These are phyloP conservation scores for Dermatemys mawii DNA, from an alignment of 2,113 vertebrate species.

Conservation along the genomic window DNA sequence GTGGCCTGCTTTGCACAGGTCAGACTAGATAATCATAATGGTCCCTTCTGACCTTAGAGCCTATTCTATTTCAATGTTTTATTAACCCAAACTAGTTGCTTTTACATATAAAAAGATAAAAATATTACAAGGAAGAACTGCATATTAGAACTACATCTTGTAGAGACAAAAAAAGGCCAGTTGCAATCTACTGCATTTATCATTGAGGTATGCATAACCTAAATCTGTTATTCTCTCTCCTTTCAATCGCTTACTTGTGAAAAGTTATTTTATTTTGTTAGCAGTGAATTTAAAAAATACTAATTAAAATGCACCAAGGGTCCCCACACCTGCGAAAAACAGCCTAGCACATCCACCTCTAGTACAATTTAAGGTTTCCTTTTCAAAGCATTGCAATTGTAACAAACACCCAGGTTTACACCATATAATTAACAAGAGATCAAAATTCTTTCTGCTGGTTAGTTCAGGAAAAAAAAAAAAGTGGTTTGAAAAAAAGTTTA, in stretches of 20 bases:
- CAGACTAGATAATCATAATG: too few species aligned
- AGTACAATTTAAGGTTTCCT: not conserved
- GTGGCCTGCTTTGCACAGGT: too few species aligned
- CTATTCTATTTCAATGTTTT: not conserved
- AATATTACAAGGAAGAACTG: not conserved
- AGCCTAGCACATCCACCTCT: fast-evolving
- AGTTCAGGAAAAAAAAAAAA: not conserved
- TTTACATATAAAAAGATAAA: not conserved
- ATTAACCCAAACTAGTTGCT: not conserved
- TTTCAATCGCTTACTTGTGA: not conserved
- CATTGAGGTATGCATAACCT: not conserved
- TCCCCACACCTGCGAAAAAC: not conserved
- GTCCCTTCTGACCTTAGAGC: too few species aligned
- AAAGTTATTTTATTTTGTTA: not conserved
- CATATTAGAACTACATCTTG: not conserved
- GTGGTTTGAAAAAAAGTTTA: not conserved
- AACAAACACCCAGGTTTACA: not conserved
- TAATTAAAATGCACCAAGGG: not conserved
- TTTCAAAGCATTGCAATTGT: constrained; percentile 27
- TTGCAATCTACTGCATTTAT: not conserved
- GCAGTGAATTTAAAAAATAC: not conserved
- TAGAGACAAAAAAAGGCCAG: not conserved
- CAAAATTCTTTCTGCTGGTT: not conserved
- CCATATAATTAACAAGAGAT: not conserved
- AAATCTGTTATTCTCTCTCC: not conserved